Evolutionary conservation across 1,140 invertebrate species (phyloP).

Genomic region (Zaprionus ornatus): DNA sequence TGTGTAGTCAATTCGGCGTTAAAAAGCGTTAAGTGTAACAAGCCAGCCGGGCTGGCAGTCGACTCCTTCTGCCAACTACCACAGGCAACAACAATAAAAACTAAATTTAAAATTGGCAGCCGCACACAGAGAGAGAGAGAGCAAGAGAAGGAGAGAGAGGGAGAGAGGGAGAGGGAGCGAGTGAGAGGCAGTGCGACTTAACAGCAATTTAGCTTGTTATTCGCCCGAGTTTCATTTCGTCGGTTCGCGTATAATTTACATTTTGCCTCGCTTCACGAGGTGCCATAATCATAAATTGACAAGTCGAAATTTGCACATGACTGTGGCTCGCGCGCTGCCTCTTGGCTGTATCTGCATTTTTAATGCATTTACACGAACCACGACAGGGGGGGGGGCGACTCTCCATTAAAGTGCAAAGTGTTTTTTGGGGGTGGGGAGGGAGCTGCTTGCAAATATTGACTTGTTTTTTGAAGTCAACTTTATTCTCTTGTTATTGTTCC

Average conservation of each 20-base stretch:
- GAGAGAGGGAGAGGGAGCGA: not conserved
- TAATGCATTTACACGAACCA: conserved; percentile 60
- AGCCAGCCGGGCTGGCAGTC: conserved; percentile 27
- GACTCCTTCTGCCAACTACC: conserved; percentile 43
- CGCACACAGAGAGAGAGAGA: conserved; percentile 22
- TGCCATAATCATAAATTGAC: conserved; percentile 83
- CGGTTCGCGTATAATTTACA: conserved; percentile 75
- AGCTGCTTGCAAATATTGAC: conserved; percentile 56
- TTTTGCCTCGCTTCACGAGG: conserved; percentile 75
- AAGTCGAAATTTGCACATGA: conserved; percentile 80
- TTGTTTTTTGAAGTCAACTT: conserved; percentile 35
- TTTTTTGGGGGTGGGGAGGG: conserved; percentile 28
- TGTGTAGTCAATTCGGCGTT: conserved; percentile 70
- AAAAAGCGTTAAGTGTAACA: conserved; percentile 77
- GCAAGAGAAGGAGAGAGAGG: not conserved
- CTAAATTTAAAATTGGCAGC: conserved; percentile 66
- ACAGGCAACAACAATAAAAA: conserved; percentile 59
- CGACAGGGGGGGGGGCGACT: not conserved
- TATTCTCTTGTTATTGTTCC: conserved; percentile 1
- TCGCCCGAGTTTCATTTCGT: conserved; percentile 73
- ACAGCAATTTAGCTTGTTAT: conserved; percentile 74
- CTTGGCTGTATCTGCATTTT: conserved; percentile 72
- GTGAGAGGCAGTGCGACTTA: conserved; percentile 3
- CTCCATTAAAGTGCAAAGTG: conserved; percentile 72
- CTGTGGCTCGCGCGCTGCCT: conserved; percentile 20